These are phyloP conservation scores for Sarcophilus harrisii DNA, from an alignment of 2,797 vertebrate genomes.

Conservation along the genomic window DNA sequence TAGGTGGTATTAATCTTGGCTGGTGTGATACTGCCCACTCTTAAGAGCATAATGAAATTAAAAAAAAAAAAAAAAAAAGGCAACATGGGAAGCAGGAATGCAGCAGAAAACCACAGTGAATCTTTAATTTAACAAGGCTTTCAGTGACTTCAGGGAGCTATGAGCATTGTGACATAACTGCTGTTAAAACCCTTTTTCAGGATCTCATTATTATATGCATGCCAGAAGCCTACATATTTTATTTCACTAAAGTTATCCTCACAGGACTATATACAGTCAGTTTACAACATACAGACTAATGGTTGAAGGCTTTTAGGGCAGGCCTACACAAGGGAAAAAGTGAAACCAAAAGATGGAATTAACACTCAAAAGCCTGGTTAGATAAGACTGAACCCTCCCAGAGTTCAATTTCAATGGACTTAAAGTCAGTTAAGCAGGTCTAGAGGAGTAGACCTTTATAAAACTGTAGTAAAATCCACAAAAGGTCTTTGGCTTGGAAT, in stretches of 20 bases:
- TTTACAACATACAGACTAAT: neutral
- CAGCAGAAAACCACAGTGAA: neutral
- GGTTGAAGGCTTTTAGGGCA: conserved; percentile 56
- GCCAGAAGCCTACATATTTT: conserved; percentile 42
- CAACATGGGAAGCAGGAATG: conserved; percentile 45
- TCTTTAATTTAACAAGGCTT: conserved; percentile 70
- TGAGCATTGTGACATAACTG: conserved; percentile 46
- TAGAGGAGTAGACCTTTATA: neutral
- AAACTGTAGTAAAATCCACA: neutral
- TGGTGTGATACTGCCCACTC: conserved; percentile 30
- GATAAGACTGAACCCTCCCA: conserved; percentile 40
- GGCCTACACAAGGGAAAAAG: conserved; percentile 51
- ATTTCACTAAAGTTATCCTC: conserved; percentile 24
- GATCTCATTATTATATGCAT: conserved; percentile 6
- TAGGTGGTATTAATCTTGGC: conserved; percentile 41
- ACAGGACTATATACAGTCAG: neutral
- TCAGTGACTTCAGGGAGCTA: conserved; percentile 56
- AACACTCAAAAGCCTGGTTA: conserved; percentile 52
- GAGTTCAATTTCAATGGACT: conserved; percentile 54
- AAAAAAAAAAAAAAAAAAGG: conserved; percentile 38
- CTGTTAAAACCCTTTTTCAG: conserved; percentile 61
- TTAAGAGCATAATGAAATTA: conserved; percentile 6
- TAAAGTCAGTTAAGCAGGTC: conserved; percentile 57
- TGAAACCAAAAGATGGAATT: conserved; percentile 58
- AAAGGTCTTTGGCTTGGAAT: conserved; percentile 25